These are phyloP conservation scores for Zootoca vivipara DNA, from an alignment of 2,113 vertebrate genomes.

Conservation along the genomic window DNA sequence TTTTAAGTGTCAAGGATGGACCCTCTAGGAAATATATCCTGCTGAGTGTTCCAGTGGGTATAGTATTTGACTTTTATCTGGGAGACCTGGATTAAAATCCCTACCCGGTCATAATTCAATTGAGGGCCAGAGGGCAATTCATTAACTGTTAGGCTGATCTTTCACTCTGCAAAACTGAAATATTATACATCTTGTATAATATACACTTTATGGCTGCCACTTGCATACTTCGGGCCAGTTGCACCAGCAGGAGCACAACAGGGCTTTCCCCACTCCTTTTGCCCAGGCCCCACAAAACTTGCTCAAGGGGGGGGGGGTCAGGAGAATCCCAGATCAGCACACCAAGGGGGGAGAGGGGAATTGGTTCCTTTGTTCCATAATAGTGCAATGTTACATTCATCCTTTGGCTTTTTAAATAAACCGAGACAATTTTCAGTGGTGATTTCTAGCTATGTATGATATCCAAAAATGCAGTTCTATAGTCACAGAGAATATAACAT, in stretches of 20 bases:
- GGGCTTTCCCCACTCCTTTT: too few species aligned
- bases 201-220: background rate
- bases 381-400: too few species aligned
- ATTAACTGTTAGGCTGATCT: background rate
- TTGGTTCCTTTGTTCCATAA: too few species aligned
- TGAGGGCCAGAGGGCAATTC: background rate
- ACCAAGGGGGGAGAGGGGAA: too few species aligned
- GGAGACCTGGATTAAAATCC: background rate
- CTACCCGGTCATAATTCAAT: background rate
- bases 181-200: background rate
- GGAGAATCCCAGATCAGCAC: too few species aligned
- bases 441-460: background rate
- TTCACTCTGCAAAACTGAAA: conserved; percentile 1
- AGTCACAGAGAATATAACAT: background rate
- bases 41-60: background rate
- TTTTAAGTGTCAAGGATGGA: conserved; percentile 24
- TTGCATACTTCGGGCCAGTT: background rate
- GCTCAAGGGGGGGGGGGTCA: too few species aligned
- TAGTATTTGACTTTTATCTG: background rate
- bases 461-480: background rate
- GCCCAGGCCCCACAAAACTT: too few species aligned
- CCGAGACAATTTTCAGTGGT: background rate
- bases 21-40: background rate
- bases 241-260: too few species aligned
- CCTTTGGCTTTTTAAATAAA: background rate